Evolutionary conservation across 2,797 vertebrate genomes (phyloP).

Genomic region (Acanthurus tractus): DNA sequence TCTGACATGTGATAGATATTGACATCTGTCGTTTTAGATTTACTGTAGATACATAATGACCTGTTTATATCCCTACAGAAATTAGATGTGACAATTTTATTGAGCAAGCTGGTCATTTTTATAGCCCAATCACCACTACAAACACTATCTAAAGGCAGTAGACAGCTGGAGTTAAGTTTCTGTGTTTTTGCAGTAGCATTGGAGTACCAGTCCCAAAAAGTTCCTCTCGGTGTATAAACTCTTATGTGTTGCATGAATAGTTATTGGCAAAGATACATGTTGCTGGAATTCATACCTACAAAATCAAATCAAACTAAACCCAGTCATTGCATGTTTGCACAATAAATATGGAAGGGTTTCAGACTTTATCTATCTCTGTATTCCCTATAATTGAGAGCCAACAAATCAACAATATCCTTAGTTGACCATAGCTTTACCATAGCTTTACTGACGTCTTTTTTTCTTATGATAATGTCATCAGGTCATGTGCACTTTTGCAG

Average conservation of each 20-base stretch:
- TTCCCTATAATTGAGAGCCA: neutral
- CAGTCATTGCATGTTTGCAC: neutral
- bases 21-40: too few species aligned
- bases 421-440: neutral
- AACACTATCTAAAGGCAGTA: neutral
- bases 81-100: slow-evolving; percentile 14
- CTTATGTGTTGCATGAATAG: neutral
- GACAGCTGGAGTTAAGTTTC: neutral
- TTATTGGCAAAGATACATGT: neutral
- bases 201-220: neutral
- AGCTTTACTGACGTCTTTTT: neutral
- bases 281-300: neutral
- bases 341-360: neutral
- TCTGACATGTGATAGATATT: too few species aligned
- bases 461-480: neutral
- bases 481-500: neutral
- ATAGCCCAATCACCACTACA: neutral
- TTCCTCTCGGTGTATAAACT: neutral
- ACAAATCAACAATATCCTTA: neutral
- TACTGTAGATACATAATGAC: neutral
- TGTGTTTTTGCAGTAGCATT: neutral
- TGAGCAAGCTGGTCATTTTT: slow-evolving; percentile 4
- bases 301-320: neutral
- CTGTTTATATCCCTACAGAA: neutral
- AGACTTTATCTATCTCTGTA: neutral